Evolutionary conservation across 2,888 invertebrate genomes (phyloP).

Genomic region (Mesorhabditis belari): DNA sequence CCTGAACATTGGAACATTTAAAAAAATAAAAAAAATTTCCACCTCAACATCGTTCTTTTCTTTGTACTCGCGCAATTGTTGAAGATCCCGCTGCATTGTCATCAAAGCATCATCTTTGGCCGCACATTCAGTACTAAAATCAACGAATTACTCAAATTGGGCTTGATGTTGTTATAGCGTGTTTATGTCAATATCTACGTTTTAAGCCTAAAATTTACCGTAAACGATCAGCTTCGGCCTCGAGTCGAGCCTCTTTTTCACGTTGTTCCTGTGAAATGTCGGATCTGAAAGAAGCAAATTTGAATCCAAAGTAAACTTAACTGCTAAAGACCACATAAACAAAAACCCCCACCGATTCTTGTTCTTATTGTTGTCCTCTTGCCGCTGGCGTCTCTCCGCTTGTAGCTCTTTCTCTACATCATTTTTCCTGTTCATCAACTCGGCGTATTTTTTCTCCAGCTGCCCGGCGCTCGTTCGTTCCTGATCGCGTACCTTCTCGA

Average conservation of each 20-base stretch:
- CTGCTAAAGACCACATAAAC: too few species aligned
- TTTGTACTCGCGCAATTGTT: slow-evolving; percentile 62
- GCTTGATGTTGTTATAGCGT: too few species aligned
- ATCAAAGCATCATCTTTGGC: slow-evolving; percentile 63
- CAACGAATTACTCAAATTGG: too few species aligned
- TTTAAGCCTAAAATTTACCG: too few species aligned
- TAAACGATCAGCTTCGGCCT: slow-evolving; percentile 28
- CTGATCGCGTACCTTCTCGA: slow-evolving; percentile 68
- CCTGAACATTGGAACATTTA: slow-evolving; percentile 13
- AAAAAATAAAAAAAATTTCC: background rate
- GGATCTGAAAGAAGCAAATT: slow-evolving; percentile 16
- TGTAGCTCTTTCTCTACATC: slow-evolving; percentile 69
- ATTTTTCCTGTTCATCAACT: slow-evolving; percentile 74
- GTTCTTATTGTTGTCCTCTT: slow-evolving; percentile 62
- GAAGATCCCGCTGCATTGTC: slow-evolving; percentile 62
- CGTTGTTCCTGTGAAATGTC: slow-evolving; percentile 27
- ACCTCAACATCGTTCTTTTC: slow-evolving; percentile 25
- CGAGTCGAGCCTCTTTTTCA: slow-evolving; percentile 28
- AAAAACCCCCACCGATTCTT: background rate
- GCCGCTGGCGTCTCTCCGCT: slow-evolving; percentile 58
- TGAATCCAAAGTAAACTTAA: too few species aligned
- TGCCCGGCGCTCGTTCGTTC: slow-evolving; percentile 71
- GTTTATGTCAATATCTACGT: too few species aligned
- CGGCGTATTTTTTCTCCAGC: slow-evolving; percentile 74
- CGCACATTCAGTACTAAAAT: slow-evolving; percentile 16